These are phyloP conservation scores for Buphagus erythrorhynchus DNA, from an alignment of 2,797 vertebrate species.

Conservation along the genomic window DNA sequence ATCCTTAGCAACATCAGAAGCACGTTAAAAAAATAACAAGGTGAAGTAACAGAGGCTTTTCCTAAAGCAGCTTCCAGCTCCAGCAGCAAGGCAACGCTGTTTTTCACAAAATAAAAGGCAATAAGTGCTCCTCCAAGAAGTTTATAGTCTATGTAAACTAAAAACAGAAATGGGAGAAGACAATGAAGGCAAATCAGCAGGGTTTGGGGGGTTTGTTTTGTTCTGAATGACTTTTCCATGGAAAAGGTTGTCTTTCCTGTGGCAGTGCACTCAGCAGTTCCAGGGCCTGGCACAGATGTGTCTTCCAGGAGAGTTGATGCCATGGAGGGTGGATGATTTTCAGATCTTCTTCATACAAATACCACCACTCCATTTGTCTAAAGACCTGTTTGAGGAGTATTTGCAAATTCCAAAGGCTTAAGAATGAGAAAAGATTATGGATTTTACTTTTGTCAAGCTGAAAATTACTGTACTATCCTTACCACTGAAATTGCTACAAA, in stretches of 20 bases:
- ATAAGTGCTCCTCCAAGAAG: neutral
- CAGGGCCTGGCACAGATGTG: neutral
- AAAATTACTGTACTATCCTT: neutral
- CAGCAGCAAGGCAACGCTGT: neutral
- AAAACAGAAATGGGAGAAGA: neutral
- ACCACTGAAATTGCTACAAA: neutral
- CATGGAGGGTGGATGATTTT: neutral
- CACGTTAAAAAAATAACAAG: neutral
- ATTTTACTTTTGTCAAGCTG: neutral
- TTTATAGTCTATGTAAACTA: neutral
- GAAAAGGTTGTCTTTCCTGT: neutral
- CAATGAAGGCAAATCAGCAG: neutral
- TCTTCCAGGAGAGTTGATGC: neutral
- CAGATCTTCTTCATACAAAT: neutral
- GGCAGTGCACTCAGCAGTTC: rapidly evolving
- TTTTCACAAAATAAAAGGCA: neutral
- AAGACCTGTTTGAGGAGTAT: neutral
- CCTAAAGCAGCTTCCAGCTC: neutral
- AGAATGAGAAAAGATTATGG: neutral
- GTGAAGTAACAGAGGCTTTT: neutral
- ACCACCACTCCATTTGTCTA: neutral
- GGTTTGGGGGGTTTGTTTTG: neutral
- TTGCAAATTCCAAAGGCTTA: neutral
- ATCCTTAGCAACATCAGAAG: neutral
- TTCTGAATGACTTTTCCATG: neutral